Evolutionary conservation across 2,888 invertebrate species (phyloP).

Genomic region (Drosophila nr. perissopoda): DNA sequence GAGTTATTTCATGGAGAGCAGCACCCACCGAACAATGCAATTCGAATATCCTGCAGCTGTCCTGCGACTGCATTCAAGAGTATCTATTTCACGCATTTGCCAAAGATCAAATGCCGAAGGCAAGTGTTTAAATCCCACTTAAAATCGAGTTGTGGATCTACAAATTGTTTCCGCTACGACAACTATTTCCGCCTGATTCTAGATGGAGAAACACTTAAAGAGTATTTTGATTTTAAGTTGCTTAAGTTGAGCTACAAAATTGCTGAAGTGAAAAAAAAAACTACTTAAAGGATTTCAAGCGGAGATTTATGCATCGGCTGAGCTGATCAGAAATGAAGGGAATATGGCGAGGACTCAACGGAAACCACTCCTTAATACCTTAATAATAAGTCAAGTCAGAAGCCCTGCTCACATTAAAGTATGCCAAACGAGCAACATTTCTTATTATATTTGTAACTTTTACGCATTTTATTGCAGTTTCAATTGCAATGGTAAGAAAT

Average conservation of each 20-base stretch:
- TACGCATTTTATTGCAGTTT: background rate
- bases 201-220: background rate
- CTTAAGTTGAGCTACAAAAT: slow-evolving; percentile 17
- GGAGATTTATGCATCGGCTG: background rate
- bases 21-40: slow-evolving; percentile 23
- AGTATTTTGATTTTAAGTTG: slow-evolving; percentile 15
- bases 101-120: slow-evolving; percentile 54
- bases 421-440: background rate
- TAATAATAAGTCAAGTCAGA: background rate
- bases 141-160: slow-evolving; percentile 29
- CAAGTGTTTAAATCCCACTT: slow-evolving; percentile 68
- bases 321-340: background rate
- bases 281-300: slow-evolving; percentile 4
- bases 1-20: slow-evolving; percentile 59
- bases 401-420: background rate
- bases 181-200: slow-evolving; percentile 36
- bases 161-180: slow-evolving; percentile 47
- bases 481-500: background rate
- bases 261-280: background rate
- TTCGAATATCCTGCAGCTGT: slow-evolving; percentile 56
- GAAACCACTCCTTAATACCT: background rate
- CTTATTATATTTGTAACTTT: background rate
- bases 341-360: background rate
- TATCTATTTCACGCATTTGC: slow-evolving; percentile 78
- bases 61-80: slow-evolving; percentile 52